phyloP scores from a whole-genome alignment of 2,888 invertebrate species.

The Lamellibrachia columna region DNA sequence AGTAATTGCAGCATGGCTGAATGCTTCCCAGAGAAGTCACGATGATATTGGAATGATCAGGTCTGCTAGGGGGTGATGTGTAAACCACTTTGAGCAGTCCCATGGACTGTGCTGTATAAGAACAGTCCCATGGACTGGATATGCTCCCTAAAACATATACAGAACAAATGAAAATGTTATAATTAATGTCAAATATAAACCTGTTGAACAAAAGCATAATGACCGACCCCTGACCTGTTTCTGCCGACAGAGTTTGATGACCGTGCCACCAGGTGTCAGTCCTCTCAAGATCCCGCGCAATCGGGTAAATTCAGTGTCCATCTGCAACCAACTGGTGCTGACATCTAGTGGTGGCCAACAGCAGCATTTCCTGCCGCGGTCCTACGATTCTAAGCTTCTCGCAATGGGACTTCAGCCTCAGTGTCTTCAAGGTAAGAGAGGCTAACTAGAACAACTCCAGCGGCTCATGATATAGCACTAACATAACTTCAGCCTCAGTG shows the following conservation, averaged over 20 bases:
- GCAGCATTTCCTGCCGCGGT: constrained; percentile 1
- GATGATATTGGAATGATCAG: too few relatives aligned
- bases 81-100: too few relatives aligned
- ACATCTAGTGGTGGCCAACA: constrained; percentile 1
- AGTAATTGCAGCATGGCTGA: too few relatives aligned
- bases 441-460: too few relatives aligned
- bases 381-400: constrained; percentile 7
- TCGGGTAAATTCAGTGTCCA: not conserved
- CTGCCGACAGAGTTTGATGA: not conserved
- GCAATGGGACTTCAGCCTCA: constrained; percentile 20
- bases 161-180: too few relatives aligned
- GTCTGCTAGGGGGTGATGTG: too few relatives aligned
- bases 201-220: not conserved
- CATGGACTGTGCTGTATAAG: too few relatives aligned
- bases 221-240: not conserved
- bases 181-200: too few relatives aligned
- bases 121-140: too few relatives aligned
- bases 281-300: not conserved
- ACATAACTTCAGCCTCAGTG: not conserved
- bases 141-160: too few relatives aligned
- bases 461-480: too few relatives aligned
- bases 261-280: not conserved
- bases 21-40: too few relatives aligned
- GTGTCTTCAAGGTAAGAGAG: constrained; percentile 13
- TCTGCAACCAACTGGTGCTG: constrained; percentile 16